Evolutionary conservation across 2,888 invertebrate species (phyloP).

Genomic region (Sminthurides aquaticus): DNA sequence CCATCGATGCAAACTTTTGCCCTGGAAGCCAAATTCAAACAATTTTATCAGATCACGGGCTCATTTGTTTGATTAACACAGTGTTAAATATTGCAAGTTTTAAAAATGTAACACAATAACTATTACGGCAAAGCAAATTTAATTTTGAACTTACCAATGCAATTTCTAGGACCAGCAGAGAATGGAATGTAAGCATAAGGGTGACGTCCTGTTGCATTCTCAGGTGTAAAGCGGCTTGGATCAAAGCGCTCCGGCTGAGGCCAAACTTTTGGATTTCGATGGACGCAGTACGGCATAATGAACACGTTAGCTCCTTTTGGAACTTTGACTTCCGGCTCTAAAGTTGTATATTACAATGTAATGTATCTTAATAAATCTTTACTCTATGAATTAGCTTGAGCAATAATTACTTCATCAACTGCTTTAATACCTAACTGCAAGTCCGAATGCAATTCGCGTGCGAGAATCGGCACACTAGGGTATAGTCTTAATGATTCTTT

Average conservation of each 20-base stretch:
- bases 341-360: no score
- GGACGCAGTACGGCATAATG: not conserved
- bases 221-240: not conserved
- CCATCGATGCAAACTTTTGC: slow-evolving; percentile 55
- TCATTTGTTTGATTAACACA: not conserved
- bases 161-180: not conserved
- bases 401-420: no score
- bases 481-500: slow-evolving; percentile 47
- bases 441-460: slow-evolving; percentile 44
- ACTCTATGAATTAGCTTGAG: no score
- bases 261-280: not conserved
- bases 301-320: not conserved
- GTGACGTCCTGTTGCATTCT: not conserved
- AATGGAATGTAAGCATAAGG: not conserved
- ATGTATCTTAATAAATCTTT: no score
- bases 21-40: slow-evolving; percentile 44
- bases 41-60: not conserved
- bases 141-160: no score
- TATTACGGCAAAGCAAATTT: no score
- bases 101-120: no score
- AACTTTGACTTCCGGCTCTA: no score
- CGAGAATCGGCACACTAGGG: slow-evolving; percentile 47
- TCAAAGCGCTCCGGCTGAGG: not conserved
- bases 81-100: no score
- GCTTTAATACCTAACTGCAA: slow-evolving; percentile 40